phyloP scores from a whole-genome alignment of 2,888 invertebrate species.

The Temnothorax unifasciatus region DNA sequence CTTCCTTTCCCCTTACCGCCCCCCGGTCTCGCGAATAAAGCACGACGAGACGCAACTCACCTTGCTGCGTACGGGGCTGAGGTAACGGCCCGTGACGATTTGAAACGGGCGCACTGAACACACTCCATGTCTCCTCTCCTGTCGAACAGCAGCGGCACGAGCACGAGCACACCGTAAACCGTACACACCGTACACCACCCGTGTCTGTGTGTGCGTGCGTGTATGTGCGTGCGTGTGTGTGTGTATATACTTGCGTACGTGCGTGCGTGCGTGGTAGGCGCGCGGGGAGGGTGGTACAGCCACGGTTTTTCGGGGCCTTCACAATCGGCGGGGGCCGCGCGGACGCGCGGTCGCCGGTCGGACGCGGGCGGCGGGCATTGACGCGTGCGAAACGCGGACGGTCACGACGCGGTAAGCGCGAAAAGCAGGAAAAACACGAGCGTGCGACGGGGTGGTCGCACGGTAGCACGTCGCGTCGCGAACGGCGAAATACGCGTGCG shows the following conservation, averaged over 20 bases:
- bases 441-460: conserved; percentile 59
- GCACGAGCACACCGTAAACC: conserved; percentile 37
- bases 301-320: conserved; percentile 54
- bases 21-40: neutral
- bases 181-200: conserved; percentile 19
- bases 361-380: conserved; percentile 62
- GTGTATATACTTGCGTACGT: neutral
- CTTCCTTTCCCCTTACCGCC: neutral
- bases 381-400: conserved; percentile 64
- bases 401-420: conserved; percentile 69
- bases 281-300: conserved; percentile 2
- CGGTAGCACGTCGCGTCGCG: conserved; percentile 73
- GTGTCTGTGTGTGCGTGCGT: neutral
- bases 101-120: conserved; percentile 79
- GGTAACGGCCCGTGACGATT: conserved; percentile 79
- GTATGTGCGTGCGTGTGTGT: no score
- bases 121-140: conserved; percentile 79
- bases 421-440: conserved; percentile 44
- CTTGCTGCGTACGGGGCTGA: conserved; percentile 71
- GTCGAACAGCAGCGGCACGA: conserved; percentile 70
- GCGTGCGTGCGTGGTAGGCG: neutral
- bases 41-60: conserved; percentile 60
- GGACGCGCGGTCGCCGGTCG: conserved; percentile 60
- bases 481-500: conserved; percentile 71
- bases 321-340: conserved; percentile 54